phyloP scores from a whole-genome alignment of 2,113 vertebrate species.

The Antennarius striatus region DNA sequence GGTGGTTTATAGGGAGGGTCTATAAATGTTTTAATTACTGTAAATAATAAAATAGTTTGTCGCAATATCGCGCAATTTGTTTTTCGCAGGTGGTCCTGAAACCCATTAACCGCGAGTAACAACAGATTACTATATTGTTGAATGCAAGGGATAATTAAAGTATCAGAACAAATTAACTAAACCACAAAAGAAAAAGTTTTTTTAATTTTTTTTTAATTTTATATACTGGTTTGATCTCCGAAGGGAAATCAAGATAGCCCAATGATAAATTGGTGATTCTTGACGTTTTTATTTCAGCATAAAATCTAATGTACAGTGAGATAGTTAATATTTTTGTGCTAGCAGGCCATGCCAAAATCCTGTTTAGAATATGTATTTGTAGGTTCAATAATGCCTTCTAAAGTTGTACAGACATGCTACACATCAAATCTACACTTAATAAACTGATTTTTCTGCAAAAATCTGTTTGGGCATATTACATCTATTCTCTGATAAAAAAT shows the following conservation, averaged over 20 bases:
- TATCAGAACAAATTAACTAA: no score
- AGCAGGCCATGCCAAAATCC: not conserved
- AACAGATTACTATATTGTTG: no score
- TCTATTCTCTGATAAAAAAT: slow-evolving; percentile 59
- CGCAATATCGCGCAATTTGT: no score
- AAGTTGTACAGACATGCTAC: not conserved
- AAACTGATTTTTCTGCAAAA: slow-evolving; percentile 35
- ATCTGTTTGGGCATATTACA: slow-evolving; percentile 54
- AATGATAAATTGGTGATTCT: not conserved
- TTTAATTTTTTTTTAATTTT: no score
- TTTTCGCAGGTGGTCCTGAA: no score
- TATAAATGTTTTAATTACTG: no score
- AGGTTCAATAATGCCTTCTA: not conserved
- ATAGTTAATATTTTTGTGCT: not conserved
- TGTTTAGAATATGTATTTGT: not conserved
- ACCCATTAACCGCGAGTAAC: no score
- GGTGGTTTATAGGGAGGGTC: no score
- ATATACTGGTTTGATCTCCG: no score
- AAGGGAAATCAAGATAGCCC: not conserved
- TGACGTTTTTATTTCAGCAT: not conserved
- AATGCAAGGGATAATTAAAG: no score
- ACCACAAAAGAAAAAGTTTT: no score
- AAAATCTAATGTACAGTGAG: not conserved
- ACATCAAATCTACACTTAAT: slow-evolving; percentile 33
- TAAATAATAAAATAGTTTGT: no score